phyloP scores from a whole-genome alignment of 2,888 invertebrate genomes.

The Chirona hameri region DNA sequence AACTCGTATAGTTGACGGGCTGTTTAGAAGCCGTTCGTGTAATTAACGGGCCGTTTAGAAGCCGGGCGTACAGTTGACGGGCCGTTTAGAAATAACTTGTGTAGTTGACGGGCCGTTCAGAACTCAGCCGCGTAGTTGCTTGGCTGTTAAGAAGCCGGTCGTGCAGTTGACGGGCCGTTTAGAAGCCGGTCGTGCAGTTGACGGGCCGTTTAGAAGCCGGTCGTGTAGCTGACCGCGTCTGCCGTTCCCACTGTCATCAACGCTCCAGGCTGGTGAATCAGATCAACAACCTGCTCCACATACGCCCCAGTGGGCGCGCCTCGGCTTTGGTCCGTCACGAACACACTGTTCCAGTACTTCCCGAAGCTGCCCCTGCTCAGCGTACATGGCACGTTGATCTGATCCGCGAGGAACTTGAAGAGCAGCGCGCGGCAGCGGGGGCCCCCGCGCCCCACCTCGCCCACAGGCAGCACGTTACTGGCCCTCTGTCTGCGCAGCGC shows the following conservation, averaged over 20 bases:
- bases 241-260: background rate
- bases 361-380: background rate
- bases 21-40: too few species aligned
- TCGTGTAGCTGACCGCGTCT: background rate
- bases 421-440: background rate
- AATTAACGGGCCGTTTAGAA: too few species aligned
- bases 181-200: too few species aligned
- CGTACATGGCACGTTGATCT: background rate
- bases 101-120: too few species aligned
- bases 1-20: too few species aligned
- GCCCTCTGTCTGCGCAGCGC: background rate
- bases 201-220: too few species aligned
- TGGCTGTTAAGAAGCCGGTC: background rate
- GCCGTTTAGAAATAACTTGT: too few species aligned
- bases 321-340: background rate
- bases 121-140: too few species aligned
- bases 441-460: background rate
- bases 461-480: constrained; percentile 1
- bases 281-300: background rate
- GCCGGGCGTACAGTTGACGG: too few species aligned
- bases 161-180: too few species aligned
- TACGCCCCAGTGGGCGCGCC: background rate
- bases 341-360: constrained; percentile 13
- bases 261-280: background rate
- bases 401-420: too few species aligned